Percentiles rank a stretch among this genome's conserved stretches.
Conservation (phyloP, 2,888 invertebrate genomes). For the Conomelus anceps region DNA sequence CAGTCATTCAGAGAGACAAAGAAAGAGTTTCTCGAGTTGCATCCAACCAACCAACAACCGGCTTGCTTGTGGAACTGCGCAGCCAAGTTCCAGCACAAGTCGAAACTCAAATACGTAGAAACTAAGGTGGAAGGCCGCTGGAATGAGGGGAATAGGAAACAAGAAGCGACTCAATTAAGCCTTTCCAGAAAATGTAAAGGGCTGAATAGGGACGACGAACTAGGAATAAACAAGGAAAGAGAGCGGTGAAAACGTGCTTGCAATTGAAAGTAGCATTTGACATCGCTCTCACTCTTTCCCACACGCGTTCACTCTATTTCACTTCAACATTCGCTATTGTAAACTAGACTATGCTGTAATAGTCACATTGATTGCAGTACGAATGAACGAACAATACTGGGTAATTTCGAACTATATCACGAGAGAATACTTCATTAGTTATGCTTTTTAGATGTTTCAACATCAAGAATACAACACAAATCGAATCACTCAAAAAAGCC, state of each 20-base stretch:
- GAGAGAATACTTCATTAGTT: background rate
- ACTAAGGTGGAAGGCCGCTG: background rate
- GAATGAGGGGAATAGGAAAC: background rate
- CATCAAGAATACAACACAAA: too few relatives aligned
- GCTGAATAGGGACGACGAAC: background rate
- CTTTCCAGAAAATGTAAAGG: background rate
- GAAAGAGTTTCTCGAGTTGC: background rate
- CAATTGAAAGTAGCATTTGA: background rate
- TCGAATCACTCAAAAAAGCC: too few relatives aligned
- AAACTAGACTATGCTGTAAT: background rate
- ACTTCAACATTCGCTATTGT: background rate
- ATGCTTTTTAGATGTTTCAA: too few relatives aligned
- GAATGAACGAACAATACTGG: background rate
- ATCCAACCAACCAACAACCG: too few relatives aligned
- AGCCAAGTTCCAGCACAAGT: background rate
- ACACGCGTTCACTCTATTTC: too few relatives aligned
- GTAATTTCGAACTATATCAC: background rate
- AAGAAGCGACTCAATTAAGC: background rate
- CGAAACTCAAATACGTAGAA: background rate
- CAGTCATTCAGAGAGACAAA: too few relatives aligned
- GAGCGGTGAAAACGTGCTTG: background rate
- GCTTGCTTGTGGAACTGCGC: background rate
- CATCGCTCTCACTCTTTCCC: background rate
- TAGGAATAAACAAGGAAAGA: background rate
- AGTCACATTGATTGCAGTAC: background rate